Evolutionary conservation across 2,113 vertebrate genomes (phyloP), one percentile per base, ranked within the genome.

Genomic region (Phoxinus phoxinus): DNA sequence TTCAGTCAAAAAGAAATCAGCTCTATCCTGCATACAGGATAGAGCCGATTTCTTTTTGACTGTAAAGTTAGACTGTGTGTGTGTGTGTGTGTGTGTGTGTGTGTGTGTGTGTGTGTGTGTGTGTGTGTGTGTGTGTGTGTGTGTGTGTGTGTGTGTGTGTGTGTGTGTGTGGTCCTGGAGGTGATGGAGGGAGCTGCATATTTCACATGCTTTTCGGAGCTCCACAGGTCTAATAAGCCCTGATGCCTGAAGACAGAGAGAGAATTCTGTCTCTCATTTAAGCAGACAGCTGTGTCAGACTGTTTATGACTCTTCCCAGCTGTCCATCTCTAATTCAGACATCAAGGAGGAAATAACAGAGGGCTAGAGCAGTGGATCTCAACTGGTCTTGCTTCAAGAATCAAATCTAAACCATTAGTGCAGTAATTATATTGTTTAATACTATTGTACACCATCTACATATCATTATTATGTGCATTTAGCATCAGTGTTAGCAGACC

Each of bases 291-390:
- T 74, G 41, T 74, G 6, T 25, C 23, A 48, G 41, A n/a, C 37
- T 44, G n/a, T n/a, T 41, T 41, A 41, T 72, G 35, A 41, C 21
- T 71, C 35, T 35, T 71, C 67, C 21, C 4, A 71, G 37, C 10
- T 72, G 69, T 72, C 69, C 35, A 41, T 41, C 69, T 72, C 35
- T 41, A 72, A 72, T 41, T 72, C 69, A 72, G 69, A 72, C 35
- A 72, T 72, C 69, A 72, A 41, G 7, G 35, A 72, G 21, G 21
- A 41, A 72, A 72, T 41, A 72, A 72, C 0, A 0, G 9, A 41
- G 21, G 67, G 23, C 19, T 11, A 37, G 9, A 71, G 35, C 2
- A n/a, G 4, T 12, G 19, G 3, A 37, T 71, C 4, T 2, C 1
- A 41, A 23, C 67, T 41, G 35, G 67, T 71, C 67, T 71, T 11